These are phyloP conservation scores for Beaufortia kweichowensis DNA, from an alignment of 2,113 vertebrate genomes.

Conservation along the genomic window DNA sequence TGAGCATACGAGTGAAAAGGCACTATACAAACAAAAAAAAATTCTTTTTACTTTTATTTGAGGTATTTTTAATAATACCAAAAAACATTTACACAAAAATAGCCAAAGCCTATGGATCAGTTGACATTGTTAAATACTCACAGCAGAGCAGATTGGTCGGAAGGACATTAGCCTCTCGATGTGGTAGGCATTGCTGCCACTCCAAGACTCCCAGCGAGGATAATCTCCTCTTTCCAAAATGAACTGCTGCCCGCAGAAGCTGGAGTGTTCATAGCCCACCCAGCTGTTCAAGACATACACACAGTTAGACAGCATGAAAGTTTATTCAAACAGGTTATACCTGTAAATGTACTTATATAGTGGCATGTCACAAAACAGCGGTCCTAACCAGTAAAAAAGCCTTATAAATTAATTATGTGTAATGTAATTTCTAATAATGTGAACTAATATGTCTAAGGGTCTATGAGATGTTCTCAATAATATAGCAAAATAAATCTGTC, in stretches of 20 bases:
- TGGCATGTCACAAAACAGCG: no score
- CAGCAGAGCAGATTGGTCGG: conserved; percentile 93
- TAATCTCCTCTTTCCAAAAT: conserved; percentile 95
- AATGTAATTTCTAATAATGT: no score
- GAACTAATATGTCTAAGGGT: no score
- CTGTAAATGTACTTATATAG: neutral
- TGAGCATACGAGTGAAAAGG: no score
- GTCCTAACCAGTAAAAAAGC: no score
- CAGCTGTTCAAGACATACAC: conserved; percentile 74
- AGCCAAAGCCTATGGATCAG: neutral
- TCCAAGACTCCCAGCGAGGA: conserved; percentile 96
- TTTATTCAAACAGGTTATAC: conserved; percentile 14
- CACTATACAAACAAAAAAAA: no score
- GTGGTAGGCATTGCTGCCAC: conserved; percentile 95
- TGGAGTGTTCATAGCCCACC: conserved; percentile 93
- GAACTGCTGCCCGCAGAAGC: conserved; percentile 96
- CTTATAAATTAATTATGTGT: no score
- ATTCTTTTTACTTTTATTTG: no score
- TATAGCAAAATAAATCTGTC: no score
- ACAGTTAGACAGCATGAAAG: conserved; percentile 33
- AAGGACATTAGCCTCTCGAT: conserved; percentile 95
- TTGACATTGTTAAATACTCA: conserved; percentile 69
- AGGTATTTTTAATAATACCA: no score
- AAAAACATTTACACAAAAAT: no score
- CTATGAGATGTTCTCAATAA: no score